phyloP scores from a whole-genome alignment of 2,113 vertebrate species.

The Oxygymnocypris stewartii region DNA sequence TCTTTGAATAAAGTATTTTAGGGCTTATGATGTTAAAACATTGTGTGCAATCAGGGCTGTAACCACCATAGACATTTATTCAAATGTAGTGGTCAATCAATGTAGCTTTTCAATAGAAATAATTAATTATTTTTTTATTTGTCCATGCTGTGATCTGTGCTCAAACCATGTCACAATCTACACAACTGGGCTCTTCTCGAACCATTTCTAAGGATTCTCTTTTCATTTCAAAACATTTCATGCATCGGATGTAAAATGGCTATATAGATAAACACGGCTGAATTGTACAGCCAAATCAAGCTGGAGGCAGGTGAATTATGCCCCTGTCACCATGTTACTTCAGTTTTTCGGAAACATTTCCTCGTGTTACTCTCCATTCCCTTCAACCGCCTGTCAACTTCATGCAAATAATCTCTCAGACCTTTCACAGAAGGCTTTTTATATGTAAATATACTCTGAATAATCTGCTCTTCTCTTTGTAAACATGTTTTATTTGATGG shows the following conservation, averaged over 20 bases:
- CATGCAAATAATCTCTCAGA: slow-evolving; percentile 30
- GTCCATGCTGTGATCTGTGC: background rate
- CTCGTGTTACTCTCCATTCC: background rate
- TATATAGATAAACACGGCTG: background rate
- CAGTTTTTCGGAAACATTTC: background rate
- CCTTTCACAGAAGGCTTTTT: slow-evolving; percentile 37
- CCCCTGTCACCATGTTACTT: slow-evolving; percentile 22
- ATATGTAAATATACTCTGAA: slow-evolving; percentile 42
- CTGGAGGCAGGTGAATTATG: slow-evolving; percentile 18
- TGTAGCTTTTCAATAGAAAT: background rate
- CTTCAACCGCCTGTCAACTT: slow-evolving; percentile 27
- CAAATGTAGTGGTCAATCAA: background rate
- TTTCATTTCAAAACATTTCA: slow-evolving; percentile 14
- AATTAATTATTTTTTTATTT: background rate
- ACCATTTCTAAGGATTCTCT: background rate
- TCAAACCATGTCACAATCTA: background rate
- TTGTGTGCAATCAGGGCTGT: background rate
- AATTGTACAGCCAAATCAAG: slow-evolving; percentile 23
- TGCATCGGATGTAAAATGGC: slow-evolving; percentile 2
- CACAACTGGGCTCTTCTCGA: background rate
- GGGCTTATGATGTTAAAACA: background rate
- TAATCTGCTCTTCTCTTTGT: background rate
- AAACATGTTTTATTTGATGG: slow-evolving; percentile 17
- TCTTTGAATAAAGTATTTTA: background rate
- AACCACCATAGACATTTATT: background rate